Percentiles rank a stretch among this genome's conserved stretches.
Conservation (phyloP, 1,140 invertebrate species). For the Phocides pigmalion region DNA sequence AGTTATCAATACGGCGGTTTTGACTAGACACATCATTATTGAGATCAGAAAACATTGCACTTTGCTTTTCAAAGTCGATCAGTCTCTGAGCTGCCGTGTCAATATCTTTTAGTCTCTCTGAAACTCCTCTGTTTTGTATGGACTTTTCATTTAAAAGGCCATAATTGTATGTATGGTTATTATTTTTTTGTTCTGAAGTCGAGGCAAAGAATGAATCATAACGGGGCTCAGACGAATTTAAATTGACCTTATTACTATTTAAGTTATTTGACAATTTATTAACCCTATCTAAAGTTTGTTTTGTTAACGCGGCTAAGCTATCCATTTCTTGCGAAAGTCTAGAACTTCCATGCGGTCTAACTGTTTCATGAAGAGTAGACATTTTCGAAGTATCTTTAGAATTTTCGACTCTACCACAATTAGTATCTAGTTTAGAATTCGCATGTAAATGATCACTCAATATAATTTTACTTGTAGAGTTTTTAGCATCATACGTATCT, state of each 20-base stretch:
- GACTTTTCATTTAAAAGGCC: slow-evolving; percentile 60
- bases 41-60: slow-evolving; percentile 81
- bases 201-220: slow-evolving; percentile 64
- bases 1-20: no score
- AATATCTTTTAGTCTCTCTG: slow-evolving; percentile 79
- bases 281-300: slow-evolving; percentile 87
- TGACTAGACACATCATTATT: slow-evolving; percentile 79
- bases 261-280: slow-evolving; percentile 85
- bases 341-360: slow-evolving; percentile 68
- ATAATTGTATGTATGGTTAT: slow-evolving; percentile 65
- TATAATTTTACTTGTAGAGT: slow-evolving; percentile 62
- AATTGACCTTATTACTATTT: slow-evolving; percentile 75
- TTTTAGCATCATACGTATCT: slow-evolving; percentile 65
- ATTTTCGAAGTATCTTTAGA: slow-evolving; percentile 58
- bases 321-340: slow-evolving; percentile 86
- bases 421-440: slow-evolving; percentile 51
- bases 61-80: slow-evolving; percentile 82
- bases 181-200: slow-evolving; percentile 61
- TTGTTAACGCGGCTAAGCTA: slow-evolving; percentile 86
- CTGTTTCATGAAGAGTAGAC: slow-evolving; percentile 75
- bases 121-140: slow-evolving; percentile 65
- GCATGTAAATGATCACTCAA: slow-evolving; percentile 57
- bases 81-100: slow-evolving; percentile 81
- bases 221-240: slow-evolving; percentile 59
- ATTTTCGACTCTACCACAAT: slow-evolving; percentile 54